phyloP scores from a whole-genome alignment of 2,113 vertebrate species.

The Zosterops japonicus region DNA sequence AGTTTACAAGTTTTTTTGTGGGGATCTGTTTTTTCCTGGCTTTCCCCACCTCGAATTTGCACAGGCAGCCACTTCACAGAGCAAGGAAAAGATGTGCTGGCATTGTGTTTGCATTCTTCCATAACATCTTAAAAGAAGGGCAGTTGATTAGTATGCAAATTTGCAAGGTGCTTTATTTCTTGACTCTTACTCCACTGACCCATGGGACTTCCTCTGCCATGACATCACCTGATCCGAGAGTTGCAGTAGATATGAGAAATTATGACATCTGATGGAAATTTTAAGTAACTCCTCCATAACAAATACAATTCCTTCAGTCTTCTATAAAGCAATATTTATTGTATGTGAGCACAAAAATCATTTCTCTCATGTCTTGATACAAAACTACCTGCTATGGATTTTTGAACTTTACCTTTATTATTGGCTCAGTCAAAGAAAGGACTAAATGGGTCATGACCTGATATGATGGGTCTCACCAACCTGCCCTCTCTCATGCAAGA shows the following conservation, averaged over 20 bases:
- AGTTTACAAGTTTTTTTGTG: background rate
- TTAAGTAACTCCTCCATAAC: background rate
- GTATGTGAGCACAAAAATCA: background rate
- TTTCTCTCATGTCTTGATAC: background rate
- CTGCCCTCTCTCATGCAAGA: background rate
- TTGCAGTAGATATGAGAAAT: background rate
- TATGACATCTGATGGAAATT: background rate
- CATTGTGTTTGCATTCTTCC: background rate
- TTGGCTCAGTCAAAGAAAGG: background rate
- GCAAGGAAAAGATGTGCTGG: rapidly evolving
- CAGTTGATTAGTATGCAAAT: background rate
- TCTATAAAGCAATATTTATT: background rate
- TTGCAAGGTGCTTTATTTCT: background rate
- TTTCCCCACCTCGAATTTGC: background rate
- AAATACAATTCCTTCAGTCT: background rate
- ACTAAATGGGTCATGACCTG: background rate
- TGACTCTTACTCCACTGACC: background rate
- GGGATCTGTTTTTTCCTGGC: background rate
- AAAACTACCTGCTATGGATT: background rate
- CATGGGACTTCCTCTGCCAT: background rate
- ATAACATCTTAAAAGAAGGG: background rate
- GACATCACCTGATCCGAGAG: background rate
- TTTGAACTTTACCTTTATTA: background rate
- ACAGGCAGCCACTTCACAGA: background rate
- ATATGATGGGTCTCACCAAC: background rate